A percentile compares a stretch with the other conserved stretches of the same genome.
These are phyloP conservation scores for Dicrostonyx torquatus DNA, from an alignment of 2,797 vertebrate species.

Conservation along the genomic window DNA sequence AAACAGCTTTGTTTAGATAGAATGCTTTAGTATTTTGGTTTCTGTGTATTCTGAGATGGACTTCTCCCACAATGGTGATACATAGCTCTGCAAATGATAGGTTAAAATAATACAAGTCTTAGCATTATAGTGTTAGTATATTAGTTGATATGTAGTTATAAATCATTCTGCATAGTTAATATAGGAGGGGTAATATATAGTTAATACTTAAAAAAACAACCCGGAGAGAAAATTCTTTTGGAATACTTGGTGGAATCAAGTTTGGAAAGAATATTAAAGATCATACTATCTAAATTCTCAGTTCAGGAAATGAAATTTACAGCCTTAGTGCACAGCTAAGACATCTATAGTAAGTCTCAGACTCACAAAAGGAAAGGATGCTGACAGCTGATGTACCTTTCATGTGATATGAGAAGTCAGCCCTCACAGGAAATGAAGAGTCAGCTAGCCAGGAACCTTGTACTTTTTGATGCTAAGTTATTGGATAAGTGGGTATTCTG, in stretches of 20 bases:
- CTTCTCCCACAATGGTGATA: background rate
- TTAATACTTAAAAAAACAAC: background rate
- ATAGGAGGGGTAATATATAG: background rate
- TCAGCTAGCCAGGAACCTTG: background rate
- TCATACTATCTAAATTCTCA: background rate
- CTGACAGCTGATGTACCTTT: background rate
- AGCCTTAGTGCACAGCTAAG: background rate
- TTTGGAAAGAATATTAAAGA: conserved; percentile 31
- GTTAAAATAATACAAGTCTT: background rate
- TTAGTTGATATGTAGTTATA: background rate
- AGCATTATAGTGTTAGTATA: background rate
- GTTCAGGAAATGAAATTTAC: background rate
- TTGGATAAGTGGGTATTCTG: background rate
- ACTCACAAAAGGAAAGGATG: background rate
- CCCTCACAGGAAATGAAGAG: background rate
- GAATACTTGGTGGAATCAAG: conserved; percentile 1
- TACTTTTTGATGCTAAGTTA: background rate
- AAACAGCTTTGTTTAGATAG: background rate
- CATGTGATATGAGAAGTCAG: background rate
- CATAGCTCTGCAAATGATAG: background rate
- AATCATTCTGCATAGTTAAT: background rate
- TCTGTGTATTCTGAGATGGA: background rate
- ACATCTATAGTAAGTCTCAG: background rate
- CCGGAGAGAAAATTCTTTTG: background rate
- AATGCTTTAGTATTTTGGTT: conserved; percentile 11